phyloP scores from a whole-genome alignment of 1,140 invertebrate species.

The Caerostris extrusa region DNA sequence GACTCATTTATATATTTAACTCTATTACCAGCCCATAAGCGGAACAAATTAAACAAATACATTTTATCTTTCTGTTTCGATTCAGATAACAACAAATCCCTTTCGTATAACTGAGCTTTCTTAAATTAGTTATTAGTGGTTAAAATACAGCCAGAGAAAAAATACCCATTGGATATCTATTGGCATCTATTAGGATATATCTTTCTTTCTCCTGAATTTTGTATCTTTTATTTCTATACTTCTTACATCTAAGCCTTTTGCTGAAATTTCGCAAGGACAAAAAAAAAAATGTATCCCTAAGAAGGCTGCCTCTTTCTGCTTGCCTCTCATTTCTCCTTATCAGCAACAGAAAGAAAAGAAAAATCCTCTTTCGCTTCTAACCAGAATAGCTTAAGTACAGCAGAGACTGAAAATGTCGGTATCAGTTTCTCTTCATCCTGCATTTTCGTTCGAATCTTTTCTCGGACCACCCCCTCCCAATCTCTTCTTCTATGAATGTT shows the following conservation, averaged over 20 bases:
- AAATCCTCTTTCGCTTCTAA: neutral
- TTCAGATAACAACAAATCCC: no score
- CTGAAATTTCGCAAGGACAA: no score
- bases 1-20: no score
- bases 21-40: no score
- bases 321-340: slow-evolving; percentile 31
- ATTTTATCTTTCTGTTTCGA: no score
- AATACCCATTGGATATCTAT: no score
- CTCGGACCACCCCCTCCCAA: neutral
- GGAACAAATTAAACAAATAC: no score
- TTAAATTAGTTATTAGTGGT: neutral
- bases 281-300: neutral
- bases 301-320: neutral
- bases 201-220: no score
- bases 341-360: neutral
- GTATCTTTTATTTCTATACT: no score
- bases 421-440: slow-evolving; percentile 64
- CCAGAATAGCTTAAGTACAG: slow-evolving; percentile 23
- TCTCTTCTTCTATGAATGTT: slow-evolving; percentile 51
- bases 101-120: neutral
- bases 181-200: no score
- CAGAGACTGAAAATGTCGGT: slow-evolving; percentile 24
- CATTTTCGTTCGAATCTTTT: slow-evolving; percentile 59
- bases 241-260: no score
- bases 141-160: neutral